Evolutionary conservation across 2,888 invertebrate species (phyloP).

Genomic region (Agrochola litura): DNA sequence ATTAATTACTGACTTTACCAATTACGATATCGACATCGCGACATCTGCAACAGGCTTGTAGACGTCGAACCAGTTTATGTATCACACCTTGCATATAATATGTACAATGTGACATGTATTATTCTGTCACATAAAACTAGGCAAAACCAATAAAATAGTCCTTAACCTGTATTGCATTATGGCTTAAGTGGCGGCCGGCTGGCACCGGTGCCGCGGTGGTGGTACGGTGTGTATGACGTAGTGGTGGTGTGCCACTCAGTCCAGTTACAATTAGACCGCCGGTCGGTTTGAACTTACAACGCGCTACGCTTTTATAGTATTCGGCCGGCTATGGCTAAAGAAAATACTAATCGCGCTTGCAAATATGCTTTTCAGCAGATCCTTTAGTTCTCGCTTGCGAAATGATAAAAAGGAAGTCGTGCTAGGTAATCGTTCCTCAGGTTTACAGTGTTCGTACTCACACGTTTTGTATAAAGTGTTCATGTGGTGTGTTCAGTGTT

Average conservation of each 20-base stretch:
- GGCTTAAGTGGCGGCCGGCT: conserved; percentile 62
- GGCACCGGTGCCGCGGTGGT: conserved; percentile 52
- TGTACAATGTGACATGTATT: conserved; percentile 16
- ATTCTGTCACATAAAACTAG: conserved; percentile 37
- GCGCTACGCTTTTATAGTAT: conserved; percentile 64
- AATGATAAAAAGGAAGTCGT: conserved; percentile 93
- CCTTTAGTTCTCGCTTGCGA: conserved; percentile 91
- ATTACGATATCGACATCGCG: conserved; percentile 5
- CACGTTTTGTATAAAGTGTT: conserved; percentile 52
- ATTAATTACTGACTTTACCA: conserved; percentile 17
- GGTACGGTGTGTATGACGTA: conserved; percentile 66
- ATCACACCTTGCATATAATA: conserved; percentile 3
- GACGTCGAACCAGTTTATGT: conserved; percentile 8
- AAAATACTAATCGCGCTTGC: conserved; percentile 57
- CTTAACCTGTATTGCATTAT: conserved; percentile 71
- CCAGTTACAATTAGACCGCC: conserved; percentile 82
- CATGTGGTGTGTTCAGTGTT: conserved; percentile 52
- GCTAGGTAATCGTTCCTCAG: conserved; percentile 90
- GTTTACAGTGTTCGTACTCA: conserved; percentile 59
- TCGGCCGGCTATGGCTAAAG: conserved; percentile 72
- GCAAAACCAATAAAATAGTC: conserved; percentile 61
- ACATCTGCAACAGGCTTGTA: neutral
- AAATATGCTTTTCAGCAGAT: conserved; percentile 84
- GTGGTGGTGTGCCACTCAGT: conserved; percentile 71
- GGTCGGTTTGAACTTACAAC: conserved; percentile 75